phyloP scores from a whole-genome alignment of 2,888 invertebrate genomes.

The Aleiodes testaceus region DNA sequence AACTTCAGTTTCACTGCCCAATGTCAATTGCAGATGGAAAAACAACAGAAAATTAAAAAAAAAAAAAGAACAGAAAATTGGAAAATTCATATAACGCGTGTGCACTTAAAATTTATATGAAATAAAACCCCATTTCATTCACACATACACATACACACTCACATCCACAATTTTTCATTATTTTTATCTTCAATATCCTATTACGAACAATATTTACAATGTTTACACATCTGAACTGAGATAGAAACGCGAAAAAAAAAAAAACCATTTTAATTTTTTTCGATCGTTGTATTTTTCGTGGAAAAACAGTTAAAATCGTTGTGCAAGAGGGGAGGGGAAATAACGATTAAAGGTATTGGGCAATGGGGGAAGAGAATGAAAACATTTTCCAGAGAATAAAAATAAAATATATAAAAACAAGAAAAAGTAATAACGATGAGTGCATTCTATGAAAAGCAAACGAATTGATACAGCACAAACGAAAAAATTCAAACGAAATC shows the following conservation, averaged over 20 bases:
- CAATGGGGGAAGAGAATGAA: slow-evolving; percentile 31
- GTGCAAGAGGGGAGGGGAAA: slow-evolving; percentile 7
- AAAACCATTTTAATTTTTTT: not conserved
- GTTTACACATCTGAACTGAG: slow-evolving; percentile 27
- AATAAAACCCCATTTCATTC: slow-evolving; percentile 34
- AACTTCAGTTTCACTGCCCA: no score
- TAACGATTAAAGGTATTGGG: slow-evolving; percentile 22
- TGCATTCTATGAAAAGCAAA: slow-evolving; percentile 39
- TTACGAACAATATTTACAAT: slow-evolving; percentile 37
- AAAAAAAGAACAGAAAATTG: slow-evolving; percentile 16
- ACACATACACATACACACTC: slow-evolving; percentile 3
- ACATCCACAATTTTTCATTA: not conserved
- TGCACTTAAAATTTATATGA: slow-evolving; percentile 42
- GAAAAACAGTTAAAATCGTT: not conserved
- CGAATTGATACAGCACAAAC: slow-evolving; percentile 49
- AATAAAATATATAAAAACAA: slow-evolving; percentile 39
- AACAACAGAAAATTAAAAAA: slow-evolving; percentile 29
- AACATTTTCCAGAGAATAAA: slow-evolving; percentile 31
- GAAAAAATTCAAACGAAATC: slow-evolving; percentile 51
- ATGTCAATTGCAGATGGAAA: not conserved
- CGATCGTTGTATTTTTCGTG: slow-evolving; percentile 4
- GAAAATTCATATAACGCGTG: slow-evolving; percentile 27
- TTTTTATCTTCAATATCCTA: slow-evolving; percentile 23
- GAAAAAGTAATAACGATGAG: slow-evolving; percentile 42
- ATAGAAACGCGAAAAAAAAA: slow-evolving; percentile 8